A percentile compares a stretch with the other conserved stretches of the same genome.
phyloP scores from a whole-genome alignment of 2,113 vertebrate genomes.

The Panurus biarmicus region DNA sequence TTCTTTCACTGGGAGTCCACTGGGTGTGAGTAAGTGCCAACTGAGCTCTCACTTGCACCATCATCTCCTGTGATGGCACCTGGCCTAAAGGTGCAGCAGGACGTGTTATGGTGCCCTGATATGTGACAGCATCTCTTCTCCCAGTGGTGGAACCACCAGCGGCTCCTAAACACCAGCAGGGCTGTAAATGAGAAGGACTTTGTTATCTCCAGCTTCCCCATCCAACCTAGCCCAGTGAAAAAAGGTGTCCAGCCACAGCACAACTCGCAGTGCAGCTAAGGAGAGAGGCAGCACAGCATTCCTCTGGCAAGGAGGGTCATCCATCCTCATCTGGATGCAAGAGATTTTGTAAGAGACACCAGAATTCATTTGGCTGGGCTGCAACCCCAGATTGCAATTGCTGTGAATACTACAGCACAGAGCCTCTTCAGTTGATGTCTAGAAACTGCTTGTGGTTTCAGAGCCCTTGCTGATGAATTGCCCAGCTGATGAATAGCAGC shows the following conservation, averaged over 20 bases:
- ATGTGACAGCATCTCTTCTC: neutral
- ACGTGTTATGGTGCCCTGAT: neutral
- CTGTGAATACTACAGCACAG: neutral
- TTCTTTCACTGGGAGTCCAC: neutral
- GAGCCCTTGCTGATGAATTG: conserved; percentile 6
- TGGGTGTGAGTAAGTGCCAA: neutral
- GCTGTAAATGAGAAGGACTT: neutral
- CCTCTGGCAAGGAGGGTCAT: neutral
- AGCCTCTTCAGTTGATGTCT: neutral
- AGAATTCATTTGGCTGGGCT: neutral
- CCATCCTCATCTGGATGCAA: neutral
- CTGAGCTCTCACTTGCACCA: neutral
- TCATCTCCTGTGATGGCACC: neutral
- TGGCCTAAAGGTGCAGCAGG: neutral
- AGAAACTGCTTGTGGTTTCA: neutral
- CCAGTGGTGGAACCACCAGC: neutral
- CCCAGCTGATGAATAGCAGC: too few relatives aligned
- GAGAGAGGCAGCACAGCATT: neutral
- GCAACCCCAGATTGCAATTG: neutral
- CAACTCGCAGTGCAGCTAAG: neutral
- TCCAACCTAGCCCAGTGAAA: neutral
- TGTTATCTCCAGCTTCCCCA: neutral
- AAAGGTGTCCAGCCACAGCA: neutral
- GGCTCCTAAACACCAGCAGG: neutral
- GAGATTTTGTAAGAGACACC: neutral